These are phyloP conservation scores for Tipula unca DNA, from an alignment of 2,888 invertebrate genomes.

Conservation along the genomic window DNA sequence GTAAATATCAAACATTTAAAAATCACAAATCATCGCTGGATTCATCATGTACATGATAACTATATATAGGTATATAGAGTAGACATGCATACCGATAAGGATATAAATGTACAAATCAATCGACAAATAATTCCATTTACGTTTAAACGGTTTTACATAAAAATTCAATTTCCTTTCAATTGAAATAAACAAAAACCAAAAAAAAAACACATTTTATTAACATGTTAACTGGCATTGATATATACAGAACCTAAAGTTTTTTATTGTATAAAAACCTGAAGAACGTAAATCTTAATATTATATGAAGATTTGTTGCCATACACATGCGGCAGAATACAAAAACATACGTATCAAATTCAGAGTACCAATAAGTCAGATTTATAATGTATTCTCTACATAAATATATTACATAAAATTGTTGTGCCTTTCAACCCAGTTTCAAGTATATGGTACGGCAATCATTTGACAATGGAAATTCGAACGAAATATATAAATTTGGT, in stretches of 20 bases:
- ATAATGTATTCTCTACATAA: neutral
- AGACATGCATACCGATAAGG: neutral
- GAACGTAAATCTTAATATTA: neutral
- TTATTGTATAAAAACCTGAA: neutral
- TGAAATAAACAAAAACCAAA: neutral
- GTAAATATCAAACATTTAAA: neutral
- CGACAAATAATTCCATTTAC: conserved; percentile 8
- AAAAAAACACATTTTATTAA: neutral
- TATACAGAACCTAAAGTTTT: neutral
- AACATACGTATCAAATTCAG: neutral
- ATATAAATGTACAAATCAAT: neutral
- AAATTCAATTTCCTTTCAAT: neutral
- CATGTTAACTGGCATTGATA: conserved; percentile 8
- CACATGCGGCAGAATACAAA: neutral
- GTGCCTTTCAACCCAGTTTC: neutral
- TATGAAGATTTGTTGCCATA: neutral
- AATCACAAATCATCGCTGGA: neutral
- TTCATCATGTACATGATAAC: neutral
- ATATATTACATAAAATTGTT: neutral
- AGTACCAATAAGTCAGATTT: neutral
- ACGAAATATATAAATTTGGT: too few relatives aligned
- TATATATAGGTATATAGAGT: neutral
- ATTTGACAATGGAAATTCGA: neutral
- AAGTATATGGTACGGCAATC: neutral
- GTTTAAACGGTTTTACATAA: neutral